These are phyloP conservation scores for Athalia rosae DNA, from an alignment of 2,888 invertebrate species.

Conservation along the genomic window DNA sequence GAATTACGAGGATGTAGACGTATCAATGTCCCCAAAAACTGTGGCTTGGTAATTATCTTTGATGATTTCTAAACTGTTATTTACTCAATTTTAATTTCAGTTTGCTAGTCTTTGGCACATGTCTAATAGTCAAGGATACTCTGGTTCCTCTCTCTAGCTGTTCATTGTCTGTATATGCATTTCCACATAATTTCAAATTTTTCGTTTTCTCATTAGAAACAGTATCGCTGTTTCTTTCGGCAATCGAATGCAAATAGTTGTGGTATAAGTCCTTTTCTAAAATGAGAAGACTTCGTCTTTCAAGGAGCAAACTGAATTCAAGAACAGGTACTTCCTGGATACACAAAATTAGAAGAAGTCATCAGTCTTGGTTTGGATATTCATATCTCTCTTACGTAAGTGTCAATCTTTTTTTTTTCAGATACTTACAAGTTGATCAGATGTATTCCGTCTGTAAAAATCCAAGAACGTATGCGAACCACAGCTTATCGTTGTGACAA, in stretches of 20 bases:
- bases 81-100: constrained; percentile 81
- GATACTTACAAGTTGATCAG: constrained; percentile 68
- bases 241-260: constrained; percentile 90
- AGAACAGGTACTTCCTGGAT: constrained; percentile 65
- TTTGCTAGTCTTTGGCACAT: constrained; percentile 91
- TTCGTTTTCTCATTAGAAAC: constrained; percentile 77
- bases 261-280: constrained; percentile 89
- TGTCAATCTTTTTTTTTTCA: background rate
- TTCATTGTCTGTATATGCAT: constrained; percentile 76
- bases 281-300: constrained; percentile 91
- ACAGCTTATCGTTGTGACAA: constrained; percentile 93
- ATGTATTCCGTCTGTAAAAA: constrained; percentile 79
- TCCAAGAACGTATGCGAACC: constrained; percentile 94
- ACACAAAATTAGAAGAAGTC: constrained; percentile 45
- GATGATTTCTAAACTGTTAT: constrained; percentile 62
- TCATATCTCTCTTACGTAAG: background rate
- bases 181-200: constrained; percentile 81
- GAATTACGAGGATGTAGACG: constrained; percentile 68
- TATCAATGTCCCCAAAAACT: constrained; percentile 57
- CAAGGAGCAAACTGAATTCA: constrained; percentile 86
- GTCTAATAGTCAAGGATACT: constrained; percentile 92
- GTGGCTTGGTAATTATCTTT: constrained; percentile 46
- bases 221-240: constrained; percentile 81
- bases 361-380: too few relatives aligned
- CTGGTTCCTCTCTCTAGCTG: constrained; percentile 81